A percentile compares a stretch with the other conserved stretches of the same genome.
phyloP scores from a whole-genome alignment of 1,140 invertebrate species.

The Pseudoatta argentina region DNA sequence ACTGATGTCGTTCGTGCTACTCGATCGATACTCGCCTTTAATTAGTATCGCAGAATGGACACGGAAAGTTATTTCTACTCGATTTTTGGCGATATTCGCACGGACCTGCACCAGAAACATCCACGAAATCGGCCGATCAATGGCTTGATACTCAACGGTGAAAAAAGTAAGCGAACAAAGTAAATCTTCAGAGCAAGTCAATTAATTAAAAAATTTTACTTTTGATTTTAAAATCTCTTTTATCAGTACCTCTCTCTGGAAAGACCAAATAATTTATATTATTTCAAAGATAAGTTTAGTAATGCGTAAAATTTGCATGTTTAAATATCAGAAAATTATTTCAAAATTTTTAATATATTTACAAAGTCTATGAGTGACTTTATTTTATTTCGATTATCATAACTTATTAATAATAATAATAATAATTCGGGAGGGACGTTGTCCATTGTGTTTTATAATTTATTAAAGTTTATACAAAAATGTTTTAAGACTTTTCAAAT shows the following conservation, averaged over 20 bases:
- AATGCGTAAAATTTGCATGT: not conserved
- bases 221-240: not conserved
- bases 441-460: not conserved
- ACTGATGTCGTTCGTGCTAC: slow-evolving; percentile 26
- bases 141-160: not conserved
- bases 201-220: not conserved
- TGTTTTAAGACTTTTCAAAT: not conserved
- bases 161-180: not conserved
- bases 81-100: slow-evolving; percentile 76
- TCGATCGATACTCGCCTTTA: slow-evolving; percentile 63
- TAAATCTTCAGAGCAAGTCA: not conserved
- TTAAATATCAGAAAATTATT: not conserved
- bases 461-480: not conserved
- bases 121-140: slow-evolving; percentile 70
- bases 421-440: too few species aligned
- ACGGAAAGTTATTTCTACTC: slow-evolving; percentile 71
- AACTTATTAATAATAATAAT: not conserved
- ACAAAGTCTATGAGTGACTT: not conserved
- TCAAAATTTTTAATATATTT: slow-evolving; percentile 21
- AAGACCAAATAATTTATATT: not conserved
- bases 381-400: not conserved
- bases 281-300: not conserved
- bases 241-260: not conserved
- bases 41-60: slow-evolving; percentile 52
- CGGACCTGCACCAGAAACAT: slow-evolving; percentile 70